Evolutionary conservation across 1,140 invertebrate species (phyloP).

Genomic region (Ephestia elutella): DNA sequence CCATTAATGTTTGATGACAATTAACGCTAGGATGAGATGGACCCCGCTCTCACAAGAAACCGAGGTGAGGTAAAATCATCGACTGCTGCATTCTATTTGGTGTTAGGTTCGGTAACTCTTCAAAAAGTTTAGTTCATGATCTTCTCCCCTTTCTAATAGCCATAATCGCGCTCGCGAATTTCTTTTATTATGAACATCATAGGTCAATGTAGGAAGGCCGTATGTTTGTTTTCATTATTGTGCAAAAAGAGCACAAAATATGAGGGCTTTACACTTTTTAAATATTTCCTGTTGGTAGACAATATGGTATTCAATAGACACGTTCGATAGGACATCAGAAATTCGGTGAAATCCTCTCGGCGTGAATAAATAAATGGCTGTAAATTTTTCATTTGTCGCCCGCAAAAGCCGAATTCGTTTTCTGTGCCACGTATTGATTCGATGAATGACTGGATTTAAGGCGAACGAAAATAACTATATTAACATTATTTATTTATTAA

Average conservation of each 20-base stretch:
- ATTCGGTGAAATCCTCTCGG: slow-evolving; percentile 7
- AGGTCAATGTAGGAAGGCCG: too few relatives aligned
- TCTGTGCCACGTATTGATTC: slow-evolving; percentile 18
- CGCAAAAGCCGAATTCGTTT: slow-evolving; percentile 28
- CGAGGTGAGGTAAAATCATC: too few relatives aligned
- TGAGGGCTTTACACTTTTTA: not conserved
- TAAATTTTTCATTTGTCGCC: slow-evolving; percentile 19
- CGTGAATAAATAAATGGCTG: slow-evolving; percentile 11
- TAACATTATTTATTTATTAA: not conserved
- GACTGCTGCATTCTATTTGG: too few relatives aligned
- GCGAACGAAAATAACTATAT: slow-evolving; percentile 2
- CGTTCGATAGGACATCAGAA: slow-evolving; percentile 6
- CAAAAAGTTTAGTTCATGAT: too few relatives aligned
- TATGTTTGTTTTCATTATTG: too few relatives aligned
- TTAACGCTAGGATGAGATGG: too few relatives aligned
- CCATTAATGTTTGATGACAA: not conserved
- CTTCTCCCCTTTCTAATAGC: too few relatives aligned
- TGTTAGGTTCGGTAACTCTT: too few relatives aligned
- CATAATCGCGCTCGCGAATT: too few relatives aligned
- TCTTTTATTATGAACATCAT: too few relatives aligned
- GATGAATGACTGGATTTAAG: slow-evolving; percentile 11
- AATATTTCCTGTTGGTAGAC: not conserved
- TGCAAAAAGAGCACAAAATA: not conserved
- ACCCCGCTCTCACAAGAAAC: too few relatives aligned
- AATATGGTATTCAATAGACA: slow-evolving; percentile 4